Percentiles rank a stretch among this genome's conserved stretches.
These are phyloP conservation scores for Acrobasis repandana DNA, from an alignment of 2,888 invertebrate genomes.

Conservation along the genomic window DNA sequence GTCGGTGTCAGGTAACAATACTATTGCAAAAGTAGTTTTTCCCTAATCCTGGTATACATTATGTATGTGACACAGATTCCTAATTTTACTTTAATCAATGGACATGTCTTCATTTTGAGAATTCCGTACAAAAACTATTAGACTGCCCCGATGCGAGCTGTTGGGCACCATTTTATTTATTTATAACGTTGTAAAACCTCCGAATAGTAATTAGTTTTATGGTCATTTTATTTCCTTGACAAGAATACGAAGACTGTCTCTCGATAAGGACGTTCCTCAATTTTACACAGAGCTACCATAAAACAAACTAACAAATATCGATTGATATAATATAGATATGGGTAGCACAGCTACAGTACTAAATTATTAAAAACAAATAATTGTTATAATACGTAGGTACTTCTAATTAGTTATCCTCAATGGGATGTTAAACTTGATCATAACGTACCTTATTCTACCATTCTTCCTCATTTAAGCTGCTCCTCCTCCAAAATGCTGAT, in stretches of 20 bases:
- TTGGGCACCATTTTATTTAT: constrained; percentile 65
- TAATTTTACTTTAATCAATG: constrained; percentile 59
- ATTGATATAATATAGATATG: background rate
- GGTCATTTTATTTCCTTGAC: constrained; percentile 61
- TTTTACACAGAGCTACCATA: background rate
- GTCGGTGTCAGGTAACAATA: background rate
- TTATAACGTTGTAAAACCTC: constrained; percentile 69
- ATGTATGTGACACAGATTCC: constrained; percentile 52
- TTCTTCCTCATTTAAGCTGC: too few species aligned
- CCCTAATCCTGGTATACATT: constrained; percentile 44
- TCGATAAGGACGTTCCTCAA: constrained; percentile 1
- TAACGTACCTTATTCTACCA: too few species aligned
- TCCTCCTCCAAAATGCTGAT: too few species aligned
- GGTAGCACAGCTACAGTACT: background rate
- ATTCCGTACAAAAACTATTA: constrained; percentile 58
- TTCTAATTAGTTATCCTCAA: too few species aligned
- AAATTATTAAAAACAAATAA: background rate
- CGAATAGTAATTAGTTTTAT: constrained; percentile 78
- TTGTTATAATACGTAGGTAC: too few species aligned
- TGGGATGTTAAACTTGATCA: too few species aligned
- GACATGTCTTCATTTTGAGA: constrained; percentile 62
- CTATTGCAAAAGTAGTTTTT: constrained; percentile 19
- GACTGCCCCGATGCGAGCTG: constrained; percentile 54
- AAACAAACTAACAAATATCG: background rate
- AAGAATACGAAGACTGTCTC: constrained; percentile 40